Evolutionary conservation across 2,888 invertebrate species (phyloP), one percentile per base, ranked within the genome.

Genomic region (Apotomis turbidana): DNA sequence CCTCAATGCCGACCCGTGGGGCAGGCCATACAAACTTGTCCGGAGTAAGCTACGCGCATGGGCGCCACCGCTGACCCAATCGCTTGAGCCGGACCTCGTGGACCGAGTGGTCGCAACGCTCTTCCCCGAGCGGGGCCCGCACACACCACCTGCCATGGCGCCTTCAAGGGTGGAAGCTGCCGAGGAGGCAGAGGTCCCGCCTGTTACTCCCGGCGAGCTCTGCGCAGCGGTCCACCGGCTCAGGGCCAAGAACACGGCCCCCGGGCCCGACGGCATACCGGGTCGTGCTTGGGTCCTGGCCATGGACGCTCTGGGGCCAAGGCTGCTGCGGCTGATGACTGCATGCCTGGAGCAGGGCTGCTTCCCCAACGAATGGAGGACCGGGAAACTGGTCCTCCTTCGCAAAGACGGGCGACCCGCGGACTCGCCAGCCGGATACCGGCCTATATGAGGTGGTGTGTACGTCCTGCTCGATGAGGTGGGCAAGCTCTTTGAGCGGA

Each of bases 251-350:
- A 44, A 60, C 44, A 58, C 58, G 38, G 58, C 58, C 12, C 38
- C 51, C 5, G 27, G 63, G 9, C 63, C 66, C 5, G 78, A 78
- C 13, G 78, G 77, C 3, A 63, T 76, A 3, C 78, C 74, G 0
- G 75, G 71, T 3, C 69, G 74, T 0, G 75, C 67, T 4, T 54
- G 68, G 73, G 70, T 44, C 0, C 13, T 76, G 3, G 69, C 76
- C 1, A 52, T 74, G 12, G 52, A 69, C 3, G 41, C 38, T 5
- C n/a, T 77, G 46, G 76, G 68, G 49, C 10, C 52, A 0, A 49
- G 71, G 41, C 41, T 75, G 5, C 49, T 61, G 27, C 59, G 8
- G 0, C 57, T 77, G 3, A 69, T 78, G 12, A 36, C 49, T 10
- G 46, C 55, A 0, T 77, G 78, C 49, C 59, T 78, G 9, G 62